Percentiles rank a stretch among this genome's conserved stretches.
phyloP scores from a whole-genome alignment of 2,113 vertebrate genomes.

The Scomber japonicus region DNA sequence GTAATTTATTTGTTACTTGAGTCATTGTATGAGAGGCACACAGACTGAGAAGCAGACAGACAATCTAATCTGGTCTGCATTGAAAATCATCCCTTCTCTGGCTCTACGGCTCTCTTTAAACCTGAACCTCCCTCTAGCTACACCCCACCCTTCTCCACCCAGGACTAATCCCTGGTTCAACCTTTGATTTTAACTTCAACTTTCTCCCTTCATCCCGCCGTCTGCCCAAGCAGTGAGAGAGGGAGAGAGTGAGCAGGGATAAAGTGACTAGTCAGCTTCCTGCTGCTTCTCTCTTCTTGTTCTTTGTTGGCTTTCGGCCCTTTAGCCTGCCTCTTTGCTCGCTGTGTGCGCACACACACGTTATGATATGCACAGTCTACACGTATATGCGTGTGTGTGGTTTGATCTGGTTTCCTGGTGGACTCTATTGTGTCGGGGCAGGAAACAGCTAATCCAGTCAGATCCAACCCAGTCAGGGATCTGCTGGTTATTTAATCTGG shows the following conservation, averaged over 20 bases:
- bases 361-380: constrained; percentile 54
- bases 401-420: constrained; percentile 77
- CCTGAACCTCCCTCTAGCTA: constrained; percentile 15
- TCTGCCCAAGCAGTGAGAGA: constrained; percentile 36
- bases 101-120: constrained; percentile 43
- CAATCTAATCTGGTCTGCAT: constrained; percentile 18
- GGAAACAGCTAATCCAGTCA: constrained; percentile 79
- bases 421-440: constrained; percentile 71
- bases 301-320: constrained; percentile 79
- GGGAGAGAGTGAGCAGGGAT: constrained; percentile 53
- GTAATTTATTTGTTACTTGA: background rate
- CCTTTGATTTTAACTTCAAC: constrained; percentile 78
- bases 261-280: constrained; percentile 78
- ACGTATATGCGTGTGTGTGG: constrained; percentile 60
- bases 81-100: constrained; percentile 25
- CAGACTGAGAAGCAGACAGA: constrained; percentile 17
- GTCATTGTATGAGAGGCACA: background rate
- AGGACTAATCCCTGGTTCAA: constrained; percentile 69
- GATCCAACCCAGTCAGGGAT: constrained; percentile 62
- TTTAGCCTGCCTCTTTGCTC: constrained; percentile 64
- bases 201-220: constrained; percentile 59
- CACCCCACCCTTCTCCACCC: constrained; percentile 23
- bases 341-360: constrained; percentile 45
- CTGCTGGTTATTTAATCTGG: constrained; percentile 59
- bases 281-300: constrained; percentile 73